These are phyloP conservation scores for Miniopterus natalensis DNA, from an alignment of 2,113 vertebrate genomes.

Conservation along the genomic window DNA sequence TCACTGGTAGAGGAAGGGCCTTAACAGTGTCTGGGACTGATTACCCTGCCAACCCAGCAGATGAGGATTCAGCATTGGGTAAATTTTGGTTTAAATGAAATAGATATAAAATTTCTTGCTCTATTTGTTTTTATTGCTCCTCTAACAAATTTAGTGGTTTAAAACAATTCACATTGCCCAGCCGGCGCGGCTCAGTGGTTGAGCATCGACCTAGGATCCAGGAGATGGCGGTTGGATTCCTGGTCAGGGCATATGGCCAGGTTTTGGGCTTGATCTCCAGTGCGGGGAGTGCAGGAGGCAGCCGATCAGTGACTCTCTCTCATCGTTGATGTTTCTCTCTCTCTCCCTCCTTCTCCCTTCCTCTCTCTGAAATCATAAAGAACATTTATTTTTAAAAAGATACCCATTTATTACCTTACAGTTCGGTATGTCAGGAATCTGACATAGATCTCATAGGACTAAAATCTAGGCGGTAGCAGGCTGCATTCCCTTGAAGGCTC, in stretches of 20 bases:
- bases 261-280: too few relatives aligned
- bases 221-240: too few relatives aligned
- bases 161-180: too few relatives aligned
- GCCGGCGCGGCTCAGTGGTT: too few relatives aligned
- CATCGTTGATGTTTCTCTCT: too few relatives aligned
- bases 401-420: not conserved
- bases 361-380: too few relatives aligned
- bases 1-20: not conserved
- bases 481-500: not conserved
- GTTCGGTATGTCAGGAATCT: not conserved
- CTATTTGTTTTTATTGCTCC: not conserved
- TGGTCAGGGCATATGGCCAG: too few relatives aligned
- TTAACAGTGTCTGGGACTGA: not conserved
- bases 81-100: slow-evolving; percentile 11
- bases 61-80: not conserved
- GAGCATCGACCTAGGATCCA: too few relatives aligned
- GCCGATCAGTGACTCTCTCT: too few relatives aligned
- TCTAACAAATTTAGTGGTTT: not conserved
- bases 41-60: not conserved
- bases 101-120: not conserved
- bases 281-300: too few relatives aligned
- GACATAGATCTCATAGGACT: not conserved
- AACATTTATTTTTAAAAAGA: not conserved
- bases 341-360: too few relatives aligned
- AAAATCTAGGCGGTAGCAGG: not conserved